A percentile compares a stretch with the other conserved stretches of the same genome.
Conservation (phyloP, 1,140 invertebrate species). For the Drosophila truncata region DNA sequence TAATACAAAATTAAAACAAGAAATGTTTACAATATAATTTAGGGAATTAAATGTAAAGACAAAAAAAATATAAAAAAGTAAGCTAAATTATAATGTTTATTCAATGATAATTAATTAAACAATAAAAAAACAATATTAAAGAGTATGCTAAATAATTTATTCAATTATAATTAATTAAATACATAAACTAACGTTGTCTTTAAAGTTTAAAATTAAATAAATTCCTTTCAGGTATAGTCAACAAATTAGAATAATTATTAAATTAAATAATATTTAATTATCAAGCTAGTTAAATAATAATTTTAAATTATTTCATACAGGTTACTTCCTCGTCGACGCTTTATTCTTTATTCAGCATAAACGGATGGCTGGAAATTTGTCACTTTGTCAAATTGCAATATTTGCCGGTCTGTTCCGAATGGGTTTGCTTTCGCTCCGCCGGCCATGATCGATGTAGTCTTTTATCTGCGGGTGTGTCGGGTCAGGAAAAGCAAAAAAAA, state of each 20-base stretch:
- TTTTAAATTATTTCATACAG: background rate
- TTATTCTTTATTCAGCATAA: background rate
- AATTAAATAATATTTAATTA: background rate
- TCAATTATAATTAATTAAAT: background rate
- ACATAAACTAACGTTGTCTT: background rate
- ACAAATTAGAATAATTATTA: background rate
- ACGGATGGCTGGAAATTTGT: slow-evolving; percentile 62
- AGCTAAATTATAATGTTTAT: no score
- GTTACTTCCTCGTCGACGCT: background rate
- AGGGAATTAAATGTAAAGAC: background rate
- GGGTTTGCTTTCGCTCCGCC: background rate
- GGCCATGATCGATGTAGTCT: slow-evolving; percentile 51
- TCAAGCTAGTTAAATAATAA: background rate
- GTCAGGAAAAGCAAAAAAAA: background rate
- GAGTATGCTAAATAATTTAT: background rate
- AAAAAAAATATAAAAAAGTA: no score
- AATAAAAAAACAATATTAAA: background rate
- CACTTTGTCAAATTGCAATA: slow-evolving; percentile 57
- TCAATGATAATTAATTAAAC: no score
- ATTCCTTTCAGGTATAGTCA: background rate
- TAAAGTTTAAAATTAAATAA: background rate
- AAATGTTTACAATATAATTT: background rate
- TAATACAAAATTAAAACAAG: background rate
- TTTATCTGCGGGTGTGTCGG: slow-evolving; percentile 27
- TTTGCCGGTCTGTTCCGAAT: slow-evolving; percentile 11